A percentile compares a stretch with the other conserved stretches of the same genome.
phyloP scores from a whole-genome alignment of 2,113 vertebrate species.

The Catharus fuscescens region DNA sequence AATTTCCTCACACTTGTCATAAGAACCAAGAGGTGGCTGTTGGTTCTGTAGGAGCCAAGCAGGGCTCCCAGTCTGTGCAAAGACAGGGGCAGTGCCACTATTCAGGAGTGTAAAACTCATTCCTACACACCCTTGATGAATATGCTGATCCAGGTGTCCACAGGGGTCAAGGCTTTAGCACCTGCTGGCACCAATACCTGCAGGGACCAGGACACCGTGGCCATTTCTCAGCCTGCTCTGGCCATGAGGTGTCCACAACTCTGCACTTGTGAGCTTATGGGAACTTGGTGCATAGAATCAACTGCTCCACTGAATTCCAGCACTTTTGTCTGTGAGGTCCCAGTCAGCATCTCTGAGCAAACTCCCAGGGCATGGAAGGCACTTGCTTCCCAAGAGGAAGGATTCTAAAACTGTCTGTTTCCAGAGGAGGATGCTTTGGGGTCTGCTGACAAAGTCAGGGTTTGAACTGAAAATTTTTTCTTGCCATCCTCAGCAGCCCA shows the following conservation, averaged over 20 bases:
- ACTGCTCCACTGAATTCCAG: background rate
- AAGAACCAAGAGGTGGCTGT: background rate
- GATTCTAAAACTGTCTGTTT: background rate
- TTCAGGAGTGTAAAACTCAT: background rate
- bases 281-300: background rate
- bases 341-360: background rate
- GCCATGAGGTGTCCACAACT: background rate
- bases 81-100: background rate
- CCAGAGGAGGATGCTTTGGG: background rate
- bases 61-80: background rate
- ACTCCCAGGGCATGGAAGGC: background rate
- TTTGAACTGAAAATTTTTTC: background rate
- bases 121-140: background rate
- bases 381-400: background rate
- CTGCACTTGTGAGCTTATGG: background rate
- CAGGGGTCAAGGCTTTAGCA: background rate
- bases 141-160: background rate
- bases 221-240: background rate
- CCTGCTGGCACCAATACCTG: background rate
- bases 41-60: background rate
- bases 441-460: background rate
- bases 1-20: background rate
- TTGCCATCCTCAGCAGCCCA: background rate
- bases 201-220: fast-evolving
- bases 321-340: background rate